Conservation (phyloP, 2,113 vertebrate genomes). For the Syngnathus scovelli region DNA sequence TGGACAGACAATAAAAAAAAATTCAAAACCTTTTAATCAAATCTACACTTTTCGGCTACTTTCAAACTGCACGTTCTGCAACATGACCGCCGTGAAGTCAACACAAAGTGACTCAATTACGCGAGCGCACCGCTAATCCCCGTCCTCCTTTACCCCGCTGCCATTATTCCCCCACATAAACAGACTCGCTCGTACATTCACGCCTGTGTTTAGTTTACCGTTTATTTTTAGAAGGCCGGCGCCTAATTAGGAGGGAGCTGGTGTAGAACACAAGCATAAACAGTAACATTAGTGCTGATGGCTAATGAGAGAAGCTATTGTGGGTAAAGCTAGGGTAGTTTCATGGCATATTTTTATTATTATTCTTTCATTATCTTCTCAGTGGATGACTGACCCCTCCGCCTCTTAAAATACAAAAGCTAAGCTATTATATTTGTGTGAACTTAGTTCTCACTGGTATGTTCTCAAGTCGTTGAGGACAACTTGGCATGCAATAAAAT, state of each 20-base stretch:
- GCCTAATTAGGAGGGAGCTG: constrained; percentile 73
- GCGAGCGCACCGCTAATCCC: constrained; percentile 66
- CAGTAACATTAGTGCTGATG: constrained; percentile 64
- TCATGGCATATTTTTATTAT: constrained; percentile 66
- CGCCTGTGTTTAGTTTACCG: constrained; percentile 65
- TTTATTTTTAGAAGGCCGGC: constrained; percentile 72
- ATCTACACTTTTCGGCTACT: too few relatives aligned
- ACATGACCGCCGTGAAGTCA: constrained; percentile 62
- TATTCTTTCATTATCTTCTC: constrained; percentile 70
- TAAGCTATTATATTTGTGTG: background rate
- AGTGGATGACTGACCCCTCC: constrained; percentile 58
- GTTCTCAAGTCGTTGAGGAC: background rate
- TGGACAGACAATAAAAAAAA: too few relatives aligned
- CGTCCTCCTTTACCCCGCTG: constrained; percentile 34
- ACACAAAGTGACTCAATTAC: constrained; percentile 67
- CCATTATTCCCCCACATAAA: constrained; percentile 71
- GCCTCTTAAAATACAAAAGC: background rate
- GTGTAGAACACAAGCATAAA: constrained; percentile 73
- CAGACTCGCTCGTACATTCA: constrained; percentile 73
- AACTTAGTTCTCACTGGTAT: constrained; percentile 6
- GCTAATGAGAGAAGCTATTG: constrained; percentile 72
- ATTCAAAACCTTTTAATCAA: constrained; percentile 29
- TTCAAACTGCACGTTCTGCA: constrained; percentile 58
- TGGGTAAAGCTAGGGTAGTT: constrained; percentile 68
- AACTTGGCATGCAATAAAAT: background rate